Evolutionary conservation across 2,888 invertebrate genomes (phyloP), one percentile per base, ranked within the genome.

Genomic region (Bellardia bayeri): DNA sequence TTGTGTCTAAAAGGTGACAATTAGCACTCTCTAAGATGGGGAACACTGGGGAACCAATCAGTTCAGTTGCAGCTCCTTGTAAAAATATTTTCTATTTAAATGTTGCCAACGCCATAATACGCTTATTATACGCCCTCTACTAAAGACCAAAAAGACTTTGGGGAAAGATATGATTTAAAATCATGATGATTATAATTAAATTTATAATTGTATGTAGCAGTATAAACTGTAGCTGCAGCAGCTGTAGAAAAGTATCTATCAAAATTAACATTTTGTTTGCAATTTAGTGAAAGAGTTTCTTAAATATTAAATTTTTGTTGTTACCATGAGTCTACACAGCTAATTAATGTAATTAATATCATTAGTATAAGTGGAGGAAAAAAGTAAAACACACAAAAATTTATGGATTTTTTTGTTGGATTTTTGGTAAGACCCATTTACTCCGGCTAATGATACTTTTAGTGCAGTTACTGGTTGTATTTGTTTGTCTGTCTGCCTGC

Each of bases 221-320:
- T 23, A 14, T n/a, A 71, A 51, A 54, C 2, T 33, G n/a, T 11
- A 66, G 63, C 51, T 13, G 68, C 58, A 23, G 45, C n/a, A 23
- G 61, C 49, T 6, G 49, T 33, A 23, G 51, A 81, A 56, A 86
- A 51, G 30, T 78, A 72, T 72, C 61, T 58, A 33, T 30, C n/a
- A 58, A 79, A 79, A 82, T 88, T 90, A 89, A 89, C 89, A 88
- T 89, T 88, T 91, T 87, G 78, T 89, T 82, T 86, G 79, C 83
- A 81, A 74, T 79, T 83, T 87, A 87, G 79, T 84, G 71, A 87
- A 87, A 83, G 54, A 79, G 51, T 82, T 86, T 84, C 85, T 51
- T 72, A 84, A 63, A 71, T 76, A 51, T 74, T 80, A 58, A 42
- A 80, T 51, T 88, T 76, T 71, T 45, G 51, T 82, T 61, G 88